A percentile compares a stretch with the other conserved stretches of the same genome.
phyloP scores from a whole-genome alignment of 2,888 invertebrate genomes.

The Atherix ibis region DNA sequence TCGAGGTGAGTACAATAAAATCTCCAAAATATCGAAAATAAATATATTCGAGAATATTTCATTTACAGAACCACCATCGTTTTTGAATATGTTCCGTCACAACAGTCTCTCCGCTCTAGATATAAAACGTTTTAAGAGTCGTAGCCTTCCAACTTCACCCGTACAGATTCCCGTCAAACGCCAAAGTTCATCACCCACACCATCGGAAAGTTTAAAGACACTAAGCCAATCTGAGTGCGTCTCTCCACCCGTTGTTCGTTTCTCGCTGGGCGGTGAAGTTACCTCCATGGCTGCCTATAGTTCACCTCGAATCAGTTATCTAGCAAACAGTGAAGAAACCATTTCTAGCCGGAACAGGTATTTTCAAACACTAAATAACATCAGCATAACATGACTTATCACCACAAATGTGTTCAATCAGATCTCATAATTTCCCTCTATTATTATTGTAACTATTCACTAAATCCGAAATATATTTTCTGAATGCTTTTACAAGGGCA shows the following conservation, averaged over 20 bases:
- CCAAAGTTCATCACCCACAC: constrained; percentile 11
- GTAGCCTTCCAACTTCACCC: constrained; percentile 18
- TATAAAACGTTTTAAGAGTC: constrained; percentile 34
- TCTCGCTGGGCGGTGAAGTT: constrained; percentile 15
- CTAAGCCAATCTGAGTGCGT: constrained; percentile 6
- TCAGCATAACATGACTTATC: not conserved
- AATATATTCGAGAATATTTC: no score
- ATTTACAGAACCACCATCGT: constrained; percentile 32
- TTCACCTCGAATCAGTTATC: constrained; percentile 8
- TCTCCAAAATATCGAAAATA: no score
- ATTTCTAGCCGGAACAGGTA: constrained; percentile 14
- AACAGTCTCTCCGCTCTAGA: constrained; percentile 54
- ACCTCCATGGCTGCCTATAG: constrained; percentile 11
- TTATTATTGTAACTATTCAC: no score
- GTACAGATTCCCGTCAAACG: constrained; percentile 13
- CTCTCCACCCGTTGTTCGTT: constrained; percentile 12
- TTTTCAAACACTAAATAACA: no score
- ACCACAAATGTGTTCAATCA: no score
- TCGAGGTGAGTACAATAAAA: constrained; percentile 8
- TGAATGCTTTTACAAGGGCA: not conserved
- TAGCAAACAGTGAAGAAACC: constrained; percentile 10
- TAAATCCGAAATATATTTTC: no score
- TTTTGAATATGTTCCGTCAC: constrained; percentile 43
- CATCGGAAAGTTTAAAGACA: constrained; percentile 7
- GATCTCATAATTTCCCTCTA: no score